Evolutionary conservation across 2,888 invertebrate species (phyloP).

Genomic region (Elmis aenea): DNA sequence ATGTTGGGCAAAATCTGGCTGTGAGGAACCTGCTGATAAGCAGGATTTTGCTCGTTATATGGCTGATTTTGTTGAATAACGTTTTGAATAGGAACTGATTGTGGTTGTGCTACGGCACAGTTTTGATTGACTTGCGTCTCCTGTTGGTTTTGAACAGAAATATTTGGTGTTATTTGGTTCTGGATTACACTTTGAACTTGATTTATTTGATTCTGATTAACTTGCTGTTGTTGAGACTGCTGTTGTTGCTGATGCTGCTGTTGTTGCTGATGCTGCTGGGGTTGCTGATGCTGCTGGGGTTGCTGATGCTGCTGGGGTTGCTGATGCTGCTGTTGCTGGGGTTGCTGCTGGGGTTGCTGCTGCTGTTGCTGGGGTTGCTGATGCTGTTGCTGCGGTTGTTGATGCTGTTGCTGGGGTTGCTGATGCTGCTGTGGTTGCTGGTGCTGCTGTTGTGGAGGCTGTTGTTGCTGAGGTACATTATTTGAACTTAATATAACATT

Average conservation of each 20-base stretch:
- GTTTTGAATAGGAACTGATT: too few relatives aligned
- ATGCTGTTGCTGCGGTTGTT: conserved; percentile 29
- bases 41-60: conserved; percentile 8
- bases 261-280: too few relatives aligned
- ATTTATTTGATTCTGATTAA: conserved; percentile 22
- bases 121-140: too few relatives aligned
- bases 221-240: conserved; percentile 19
- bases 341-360: too few relatives aligned
- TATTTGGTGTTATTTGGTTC: conserved; percentile 13
- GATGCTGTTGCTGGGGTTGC: conserved; percentile 31
- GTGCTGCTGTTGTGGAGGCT: conserved; percentile 31
- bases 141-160: conserved; percentile 7
- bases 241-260: too few relatives aligned
- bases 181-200: conserved; percentile 16
- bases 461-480: conserved; percentile 19
- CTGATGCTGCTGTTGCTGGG: too few relatives aligned
- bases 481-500: conserved; percentile 32
- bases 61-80: too few relatives aligned
- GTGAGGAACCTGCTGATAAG: conserved; percentile 10
- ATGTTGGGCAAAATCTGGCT: not conserved
- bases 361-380: conserved; percentile 35
- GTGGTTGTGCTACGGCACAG: too few relatives aligned
- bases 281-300: too few relatives aligned
- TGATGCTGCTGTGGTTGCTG: conserved; percentile 24
- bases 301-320: too few relatives aligned